phyloP scores from a whole-genome alignment of 2,113 vertebrate species.

The Melierax canorus region DNA sequence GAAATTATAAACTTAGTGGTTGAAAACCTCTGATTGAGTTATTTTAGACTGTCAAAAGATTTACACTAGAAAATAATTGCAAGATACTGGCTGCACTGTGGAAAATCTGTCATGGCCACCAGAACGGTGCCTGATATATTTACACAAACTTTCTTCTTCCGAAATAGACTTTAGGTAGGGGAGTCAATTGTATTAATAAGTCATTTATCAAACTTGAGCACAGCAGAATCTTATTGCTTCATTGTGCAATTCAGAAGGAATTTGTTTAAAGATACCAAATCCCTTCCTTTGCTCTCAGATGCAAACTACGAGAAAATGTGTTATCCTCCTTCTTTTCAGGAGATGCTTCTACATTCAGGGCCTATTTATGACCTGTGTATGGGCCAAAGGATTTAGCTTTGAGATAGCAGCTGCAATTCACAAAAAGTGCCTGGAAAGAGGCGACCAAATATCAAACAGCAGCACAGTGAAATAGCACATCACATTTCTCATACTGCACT shows the following conservation, averaged over 20 bases:
- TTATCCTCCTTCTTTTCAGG: background rate
- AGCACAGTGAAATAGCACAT: background rate
- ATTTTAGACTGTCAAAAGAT: slow-evolving; percentile 21
- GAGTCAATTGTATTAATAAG: slow-evolving; percentile 3
- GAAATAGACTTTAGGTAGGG: background rate
- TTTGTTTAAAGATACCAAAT: background rate
- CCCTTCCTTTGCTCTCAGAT: background rate
- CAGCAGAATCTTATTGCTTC: background rate
- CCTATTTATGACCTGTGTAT: background rate
- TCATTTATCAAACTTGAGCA: background rate
- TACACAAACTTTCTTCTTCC: background rate
- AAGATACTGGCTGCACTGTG: background rate
- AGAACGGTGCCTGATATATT: background rate
- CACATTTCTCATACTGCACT: background rate
- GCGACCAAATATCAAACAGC: background rate
- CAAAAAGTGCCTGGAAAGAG: background rate
- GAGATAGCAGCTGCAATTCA: background rate
- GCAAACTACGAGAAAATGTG: background rate
- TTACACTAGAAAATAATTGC: background rate
- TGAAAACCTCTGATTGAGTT: slow-evolving; percentile 35
- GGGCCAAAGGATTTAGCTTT: background rate
- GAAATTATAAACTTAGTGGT: slow-evolving; percentile 6
- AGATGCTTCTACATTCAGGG: background rate
- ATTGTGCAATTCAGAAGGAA: background rate
- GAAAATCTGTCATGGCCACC: background rate